These are phyloP conservation scores for Echinometra lucunter DNA, from an alignment of 53 echinoderm and acorn worm genomes.

Conservation along the genomic window DNA sequence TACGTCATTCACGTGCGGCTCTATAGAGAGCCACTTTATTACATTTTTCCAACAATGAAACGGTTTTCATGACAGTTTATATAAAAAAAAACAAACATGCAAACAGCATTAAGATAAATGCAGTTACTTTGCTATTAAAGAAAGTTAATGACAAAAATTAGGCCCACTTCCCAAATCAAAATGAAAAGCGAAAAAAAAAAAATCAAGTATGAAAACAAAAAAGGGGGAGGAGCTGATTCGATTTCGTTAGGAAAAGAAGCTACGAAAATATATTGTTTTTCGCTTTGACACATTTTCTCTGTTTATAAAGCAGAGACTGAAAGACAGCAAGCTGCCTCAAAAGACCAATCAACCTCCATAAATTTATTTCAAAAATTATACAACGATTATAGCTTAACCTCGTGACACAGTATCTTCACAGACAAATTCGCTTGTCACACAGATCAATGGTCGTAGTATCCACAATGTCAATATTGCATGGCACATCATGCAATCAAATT, in stretches of 20 bases:
- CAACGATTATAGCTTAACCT: neutral
- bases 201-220: neutral
- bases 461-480: neutral
- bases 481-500: constrained; percentile 52
- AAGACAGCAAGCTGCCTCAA: neutral
- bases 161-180: no score
- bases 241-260: neutral
- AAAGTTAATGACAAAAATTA: no score
- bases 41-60: neutral
- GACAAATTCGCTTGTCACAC: constrained; percentile 3
- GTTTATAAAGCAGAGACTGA: neutral
- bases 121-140: no score
- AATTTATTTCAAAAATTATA: neutral
- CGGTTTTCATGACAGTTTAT: no score
- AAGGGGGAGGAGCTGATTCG: neutral
- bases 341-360: neutral
- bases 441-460: constrained; percentile 31
- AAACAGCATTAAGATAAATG: neutral
- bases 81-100: no score
- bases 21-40: neutral
- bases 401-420: neutral
- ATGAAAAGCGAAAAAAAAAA: neutral
- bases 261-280: neutral
- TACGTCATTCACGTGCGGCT: neutral
- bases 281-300: neutral